Evolutionary conservation across 2,888 invertebrate species (phyloP).

Genomic region (Chorisops tibialis): DNA sequence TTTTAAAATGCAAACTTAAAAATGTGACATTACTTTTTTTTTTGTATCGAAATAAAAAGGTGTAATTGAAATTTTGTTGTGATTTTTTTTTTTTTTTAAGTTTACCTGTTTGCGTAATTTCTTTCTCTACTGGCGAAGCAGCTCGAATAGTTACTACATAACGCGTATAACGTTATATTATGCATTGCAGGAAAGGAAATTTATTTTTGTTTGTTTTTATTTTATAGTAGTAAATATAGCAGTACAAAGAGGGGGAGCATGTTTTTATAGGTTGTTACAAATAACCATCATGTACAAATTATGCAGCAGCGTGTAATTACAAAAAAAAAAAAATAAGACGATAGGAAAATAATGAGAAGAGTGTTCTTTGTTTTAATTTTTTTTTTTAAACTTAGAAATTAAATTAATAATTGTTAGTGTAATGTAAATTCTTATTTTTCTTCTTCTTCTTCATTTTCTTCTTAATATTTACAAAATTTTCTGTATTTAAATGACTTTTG

Average conservation of each 20-base stretch:
- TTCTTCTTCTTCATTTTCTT: conserved; percentile 14
- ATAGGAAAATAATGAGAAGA: conserved; percentile 22
- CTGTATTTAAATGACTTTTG: background rate
- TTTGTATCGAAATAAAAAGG: background rate
- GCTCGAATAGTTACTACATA: conserved; percentile 37
- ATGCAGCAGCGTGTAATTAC: conserved; percentile 35
- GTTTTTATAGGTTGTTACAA: conserved; percentile 11
- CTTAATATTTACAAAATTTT: conserved; percentile 14
- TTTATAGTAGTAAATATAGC: conserved; percentile 1
- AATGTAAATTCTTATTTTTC: background rate
- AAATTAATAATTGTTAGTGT: background rate
- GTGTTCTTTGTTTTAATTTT: conserved; percentile 13
- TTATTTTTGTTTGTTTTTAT: conserved; percentile 21
- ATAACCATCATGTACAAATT: conserved; percentile 17
- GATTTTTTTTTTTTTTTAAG: background rate
- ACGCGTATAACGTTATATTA: conserved; percentile 11
- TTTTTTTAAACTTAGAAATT: too few species aligned
- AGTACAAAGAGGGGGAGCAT: conserved; percentile 3
- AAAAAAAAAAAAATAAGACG: conserved; percentile 27
- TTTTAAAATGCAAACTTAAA: conserved; percentile 17
- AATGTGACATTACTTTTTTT: background rate
- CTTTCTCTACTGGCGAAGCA: conserved; percentile 38
- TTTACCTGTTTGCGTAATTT: conserved; percentile 39
- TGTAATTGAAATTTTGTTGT: background rate
- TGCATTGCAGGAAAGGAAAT: conserved; percentile 19